phyloP scores from a whole-genome alignment of 2,888 invertebrate species.

The Acanthoscelides obtectus region DNA sequence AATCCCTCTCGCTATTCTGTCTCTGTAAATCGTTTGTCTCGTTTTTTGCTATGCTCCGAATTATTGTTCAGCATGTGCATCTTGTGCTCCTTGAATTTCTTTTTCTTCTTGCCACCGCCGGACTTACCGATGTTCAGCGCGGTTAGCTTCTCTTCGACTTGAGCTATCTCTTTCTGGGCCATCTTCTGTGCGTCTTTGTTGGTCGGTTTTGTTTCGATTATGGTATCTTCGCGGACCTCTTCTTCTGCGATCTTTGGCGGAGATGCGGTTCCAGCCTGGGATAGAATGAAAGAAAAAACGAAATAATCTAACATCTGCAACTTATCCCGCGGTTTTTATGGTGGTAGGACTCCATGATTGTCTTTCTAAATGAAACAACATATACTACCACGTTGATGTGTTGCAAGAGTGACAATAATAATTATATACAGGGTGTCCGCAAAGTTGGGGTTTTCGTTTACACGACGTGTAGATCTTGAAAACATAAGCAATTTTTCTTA shows the following conservation, averaged over 20 bases:
- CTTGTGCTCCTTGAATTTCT: constrained; percentile 9
- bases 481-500: too few relatives aligned
- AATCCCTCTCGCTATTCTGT: constrained; percentile 55
- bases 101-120: constrained; percentile 7
- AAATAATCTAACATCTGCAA: too few relatives aligned
- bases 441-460: too few relatives aligned
- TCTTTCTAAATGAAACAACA: too few relatives aligned
- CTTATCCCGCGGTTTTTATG: too few relatives aligned
- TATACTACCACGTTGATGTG: too few relatives aligned
- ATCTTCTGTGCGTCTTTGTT: constrained; percentile 18
- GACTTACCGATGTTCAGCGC: constrained; percentile 20
- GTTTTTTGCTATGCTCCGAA: neutral
- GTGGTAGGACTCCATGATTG: too few relatives aligned
- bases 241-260: constrained; percentile 7
- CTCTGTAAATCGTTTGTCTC: constrained; percentile 35
- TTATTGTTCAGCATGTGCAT: neutral
- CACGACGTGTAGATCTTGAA: too few relatives aligned
- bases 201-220: constrained; percentile 6
- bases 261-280: neutral
- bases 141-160: constrained; percentile 30
- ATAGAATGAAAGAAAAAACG: too few relatives aligned
- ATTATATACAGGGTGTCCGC: too few relatives aligned
- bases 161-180: constrained; percentile 26
- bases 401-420: too few relatives aligned
- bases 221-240: neutral